These are phyloP conservation scores for Sclerurus mexicanus DNA, from an alignment of 2,113 vertebrate genomes.

Conservation along the genomic window DNA sequence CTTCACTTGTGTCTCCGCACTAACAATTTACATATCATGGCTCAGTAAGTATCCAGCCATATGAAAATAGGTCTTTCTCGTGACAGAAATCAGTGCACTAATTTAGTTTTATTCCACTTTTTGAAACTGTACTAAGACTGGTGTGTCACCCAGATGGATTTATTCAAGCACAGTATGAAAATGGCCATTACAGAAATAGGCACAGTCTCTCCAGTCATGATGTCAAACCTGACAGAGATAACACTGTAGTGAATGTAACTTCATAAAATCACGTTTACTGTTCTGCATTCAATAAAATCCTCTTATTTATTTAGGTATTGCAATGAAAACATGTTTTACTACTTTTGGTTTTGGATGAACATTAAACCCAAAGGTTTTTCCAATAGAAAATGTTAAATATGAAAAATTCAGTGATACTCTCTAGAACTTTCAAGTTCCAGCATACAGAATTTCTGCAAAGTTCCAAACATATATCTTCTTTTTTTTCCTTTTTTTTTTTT, in stretches of 20 bases:
- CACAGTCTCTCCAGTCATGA: not conserved
- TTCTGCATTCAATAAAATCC: not conserved
- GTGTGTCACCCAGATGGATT: conserved; percentile 31
- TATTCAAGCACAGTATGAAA: conserved; percentile 60
- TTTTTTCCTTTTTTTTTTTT: not conserved
- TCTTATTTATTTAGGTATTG: not conserved
- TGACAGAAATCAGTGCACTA: not conserved
- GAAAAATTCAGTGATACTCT: not conserved
- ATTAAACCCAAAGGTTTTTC: not conserved
- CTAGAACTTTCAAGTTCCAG: not conserved
- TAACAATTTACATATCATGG: not conserved
- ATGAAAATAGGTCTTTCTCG: conserved; percentile 15
- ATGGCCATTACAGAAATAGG: conserved; percentile 14
- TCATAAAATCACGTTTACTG: not conserved
- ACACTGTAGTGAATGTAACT: not conserved
- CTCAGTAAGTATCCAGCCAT: not conserved
- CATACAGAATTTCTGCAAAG: not conserved
- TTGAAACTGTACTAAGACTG: conserved; percentile 14
- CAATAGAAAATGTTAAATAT: not conserved
- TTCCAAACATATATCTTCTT: not conserved
- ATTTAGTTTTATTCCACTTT: conserved; percentile 48
- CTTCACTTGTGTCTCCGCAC: not conserved
- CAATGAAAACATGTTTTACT: not conserved
- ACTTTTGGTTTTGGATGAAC: not conserved
- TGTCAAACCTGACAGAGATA: conserved; percentile 25